phyloP scores from a whole-genome alignment of 2,797 vertebrate genomes.

The Gymnodraco acuticeps region DNA sequence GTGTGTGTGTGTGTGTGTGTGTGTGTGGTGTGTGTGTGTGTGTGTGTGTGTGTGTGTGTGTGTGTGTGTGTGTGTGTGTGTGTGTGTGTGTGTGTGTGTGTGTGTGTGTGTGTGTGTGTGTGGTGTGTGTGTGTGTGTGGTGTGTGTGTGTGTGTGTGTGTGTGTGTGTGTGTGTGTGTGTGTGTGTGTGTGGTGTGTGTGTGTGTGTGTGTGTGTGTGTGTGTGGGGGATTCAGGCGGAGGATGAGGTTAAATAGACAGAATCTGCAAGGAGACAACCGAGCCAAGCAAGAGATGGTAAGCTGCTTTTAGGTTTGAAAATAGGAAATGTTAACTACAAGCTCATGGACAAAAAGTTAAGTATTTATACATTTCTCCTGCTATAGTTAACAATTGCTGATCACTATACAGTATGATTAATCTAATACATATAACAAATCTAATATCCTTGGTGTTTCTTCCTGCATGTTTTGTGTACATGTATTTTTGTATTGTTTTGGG shows the following conservation, averaged over 20 bases:
- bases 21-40: too few species aligned
- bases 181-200: conserved; percentile 11
- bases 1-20: too few species aligned
- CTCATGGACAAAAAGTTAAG: conserved; percentile 10
- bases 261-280: conserved; percentile 45
- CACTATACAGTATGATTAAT: background rate
- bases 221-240: conserved; percentile 55
- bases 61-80: too few species aligned
- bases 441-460: background rate
- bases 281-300: conserved; percentile 58
- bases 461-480: background rate
- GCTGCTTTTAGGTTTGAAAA: conserved; percentile 61
- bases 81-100: too few species aligned
- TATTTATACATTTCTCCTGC: conserved; percentile 8
- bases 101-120: too few species aligned
- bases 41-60: too few species aligned
- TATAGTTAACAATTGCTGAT: background rate
- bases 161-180: background rate
- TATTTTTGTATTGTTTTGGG: background rate
- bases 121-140: too few species aligned
- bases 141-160: too few species aligned
- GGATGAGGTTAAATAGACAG: conserved; percentile 50
- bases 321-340: conserved; percentile 17
- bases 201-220: background rate
- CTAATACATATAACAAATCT: background rate